A percentile compares a stretch with the other conserved stretches of the same genome.
phyloP scores from a whole-genome alignment of 2,888 invertebrate species.

The Agonopterix alstromeriana region DNA sequence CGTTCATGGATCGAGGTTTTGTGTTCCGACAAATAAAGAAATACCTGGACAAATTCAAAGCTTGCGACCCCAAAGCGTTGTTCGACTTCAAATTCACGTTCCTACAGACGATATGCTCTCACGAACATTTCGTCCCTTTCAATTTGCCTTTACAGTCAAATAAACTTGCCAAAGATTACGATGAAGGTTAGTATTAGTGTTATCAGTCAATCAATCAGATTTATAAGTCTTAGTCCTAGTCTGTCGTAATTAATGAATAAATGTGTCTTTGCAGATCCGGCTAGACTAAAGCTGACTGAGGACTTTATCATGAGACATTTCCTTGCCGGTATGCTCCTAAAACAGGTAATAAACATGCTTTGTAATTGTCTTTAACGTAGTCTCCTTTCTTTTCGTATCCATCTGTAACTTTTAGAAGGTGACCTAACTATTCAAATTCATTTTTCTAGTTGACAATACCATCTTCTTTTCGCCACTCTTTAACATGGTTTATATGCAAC shows the following conservation, averaged over 20 bases:
- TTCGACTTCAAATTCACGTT: conserved; percentile 96
- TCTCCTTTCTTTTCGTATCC: no score
- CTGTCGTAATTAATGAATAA: no score
- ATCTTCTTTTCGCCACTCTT: no score
- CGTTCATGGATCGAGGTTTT: conserved; percentile 95
- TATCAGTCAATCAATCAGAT: no score
- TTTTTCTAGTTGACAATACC: no score
- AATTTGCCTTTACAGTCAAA: conserved; percentile 90
- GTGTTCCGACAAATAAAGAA: conserved; percentile 92
- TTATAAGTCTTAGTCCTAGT: no score
- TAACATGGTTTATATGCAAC: no score
- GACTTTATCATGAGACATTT: conserved; percentile 95
- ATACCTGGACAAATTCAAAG: conserved; percentile 90
- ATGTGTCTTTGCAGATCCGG: conserved; percentile 56
- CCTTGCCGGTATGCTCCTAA: conserved; percentile 89
- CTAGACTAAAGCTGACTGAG: conserved; percentile 79
- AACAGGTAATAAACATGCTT: conserved; percentile 66
- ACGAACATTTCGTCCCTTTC: conserved; percentile 96
- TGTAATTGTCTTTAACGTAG: no score
- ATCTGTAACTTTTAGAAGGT: no score
- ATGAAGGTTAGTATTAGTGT: conserved; percentile 39
- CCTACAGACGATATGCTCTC: conserved; percentile 91
- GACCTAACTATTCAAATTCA: no score
- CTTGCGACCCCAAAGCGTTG: conserved; percentile 86
- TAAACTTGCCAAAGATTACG: conserved; percentile 49